phyloP scores from a whole-genome alignment of 2,888 invertebrate species.

The Pristionchus arcanus region DNA sequence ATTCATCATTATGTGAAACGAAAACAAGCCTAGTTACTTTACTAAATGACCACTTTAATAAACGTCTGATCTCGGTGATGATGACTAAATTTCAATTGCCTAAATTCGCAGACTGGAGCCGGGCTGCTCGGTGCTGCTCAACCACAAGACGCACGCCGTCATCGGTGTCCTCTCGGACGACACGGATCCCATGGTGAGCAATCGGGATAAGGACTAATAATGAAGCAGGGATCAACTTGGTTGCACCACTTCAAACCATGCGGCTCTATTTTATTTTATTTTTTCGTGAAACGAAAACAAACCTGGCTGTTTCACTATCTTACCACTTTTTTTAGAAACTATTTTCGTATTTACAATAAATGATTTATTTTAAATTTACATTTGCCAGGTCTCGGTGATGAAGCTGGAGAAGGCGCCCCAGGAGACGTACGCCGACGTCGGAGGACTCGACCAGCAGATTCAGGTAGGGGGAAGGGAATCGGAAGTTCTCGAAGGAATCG shows the following conservation, averaged over 20 bases:
- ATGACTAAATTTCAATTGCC: too few relatives aligned
- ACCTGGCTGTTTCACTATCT: neutral
- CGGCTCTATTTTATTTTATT: too few relatives aligned
- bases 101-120: slow-evolving; percentile 88
- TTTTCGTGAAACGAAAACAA: too few relatives aligned
- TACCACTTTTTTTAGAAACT: neutral
- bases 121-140: slow-evolving; percentile 96
- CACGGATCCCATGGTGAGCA: slow-evolving; percentile 97
- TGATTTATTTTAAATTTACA: neutral
- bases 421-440: slow-evolving; percentile 93
- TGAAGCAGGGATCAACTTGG: neutral
- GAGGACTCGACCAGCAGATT: slow-evolving; percentile 88
- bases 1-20: too few relatives aligned
- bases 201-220: neutral
- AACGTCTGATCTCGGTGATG: too few relatives aligned
- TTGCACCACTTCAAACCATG: neutral
- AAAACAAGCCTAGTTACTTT: neutral
- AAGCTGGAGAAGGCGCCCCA: slow-evolving; percentile 98
- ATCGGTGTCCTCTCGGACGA: slow-evolving; percentile 98
- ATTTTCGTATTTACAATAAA: neutral
- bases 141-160: slow-evolving; percentile 99
- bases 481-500: neutral
- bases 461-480: slow-evolving; percentile 82
- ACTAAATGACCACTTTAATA: neutral
- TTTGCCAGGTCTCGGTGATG: slow-evolving; percentile 89